These are phyloP conservation scores for Iselma pallidipennis DNA, from an alignment of 2,888 invertebrate species.

Conservation along the genomic window DNA sequence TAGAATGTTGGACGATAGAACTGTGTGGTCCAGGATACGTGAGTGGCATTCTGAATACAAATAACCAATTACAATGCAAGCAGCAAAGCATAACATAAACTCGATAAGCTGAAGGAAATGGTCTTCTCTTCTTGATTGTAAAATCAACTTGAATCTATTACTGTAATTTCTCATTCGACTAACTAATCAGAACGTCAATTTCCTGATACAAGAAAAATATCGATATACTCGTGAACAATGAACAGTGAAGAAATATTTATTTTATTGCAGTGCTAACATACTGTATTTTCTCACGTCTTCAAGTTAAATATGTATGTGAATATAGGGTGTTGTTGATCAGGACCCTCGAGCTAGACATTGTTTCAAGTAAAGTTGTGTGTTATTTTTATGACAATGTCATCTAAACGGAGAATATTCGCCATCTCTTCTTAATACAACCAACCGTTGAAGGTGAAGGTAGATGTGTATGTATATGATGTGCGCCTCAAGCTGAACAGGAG, in stretches of 20 bases:
- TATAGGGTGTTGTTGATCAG: not conserved
- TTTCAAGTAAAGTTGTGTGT: slow-evolving; percentile 15
- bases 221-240: not conserved
- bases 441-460: slow-evolving; percentile 25
- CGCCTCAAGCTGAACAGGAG: slow-evolving; percentile 46
- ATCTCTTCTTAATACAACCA: slow-evolving; percentile 32
- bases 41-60: slow-evolving; percentile 22
- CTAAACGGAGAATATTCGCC: slow-evolving; percentile 24
- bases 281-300: not conserved
- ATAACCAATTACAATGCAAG: slow-evolving; percentile 12
- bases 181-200: not conserved
- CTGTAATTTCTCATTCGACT: not conserved
- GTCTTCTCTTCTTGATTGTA: slow-evolving; percentile 11
- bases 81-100: slow-evolving; percentile 13
- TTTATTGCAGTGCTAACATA: not conserved
- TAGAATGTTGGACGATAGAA: slow-evolving; percentile 25
- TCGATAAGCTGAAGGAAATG: slow-evolving; percentile 17
- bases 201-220: not conserved
- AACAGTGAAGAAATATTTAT: not conserved
- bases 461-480: slow-evolving; percentile 43
- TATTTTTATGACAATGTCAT: slow-evolving; percentile 35
- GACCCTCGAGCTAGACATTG: not conserved
- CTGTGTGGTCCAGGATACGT: slow-evolving; percentile 30
- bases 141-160: slow-evolving; percentile 3
- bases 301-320: not conserved